Percentiles rank a stretch among this genome's conserved stretches.
phyloP scores from a whole-genome alignment of 2,797 vertebrate species.

The Ibycter americanus region DNA sequence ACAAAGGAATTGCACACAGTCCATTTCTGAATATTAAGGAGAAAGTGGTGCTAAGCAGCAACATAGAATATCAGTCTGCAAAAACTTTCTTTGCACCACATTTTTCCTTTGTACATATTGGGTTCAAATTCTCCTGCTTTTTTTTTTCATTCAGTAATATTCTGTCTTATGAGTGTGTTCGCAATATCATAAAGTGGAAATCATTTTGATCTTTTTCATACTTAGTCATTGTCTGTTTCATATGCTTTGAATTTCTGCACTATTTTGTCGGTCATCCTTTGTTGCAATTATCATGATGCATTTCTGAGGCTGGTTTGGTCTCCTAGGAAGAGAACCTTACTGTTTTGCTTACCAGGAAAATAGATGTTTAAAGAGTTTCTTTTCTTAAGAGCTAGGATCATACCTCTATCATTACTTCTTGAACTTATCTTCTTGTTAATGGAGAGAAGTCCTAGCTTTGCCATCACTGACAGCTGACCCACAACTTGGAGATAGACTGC shows the following conservation, averaged over 20 bases:
- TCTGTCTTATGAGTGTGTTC: neutral
- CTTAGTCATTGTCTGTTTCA: neutral
- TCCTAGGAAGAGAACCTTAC: neutral
- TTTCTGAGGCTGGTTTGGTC: neutral
- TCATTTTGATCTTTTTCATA: neutral
- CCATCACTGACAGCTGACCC: neutral
- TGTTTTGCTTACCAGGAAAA: neutral
- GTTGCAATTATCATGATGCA: neutral
- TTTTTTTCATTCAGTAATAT: neutral
- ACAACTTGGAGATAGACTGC: neutral
- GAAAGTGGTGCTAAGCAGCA: neutral
- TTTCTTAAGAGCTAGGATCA: neutral
- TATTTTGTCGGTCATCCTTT: neutral
- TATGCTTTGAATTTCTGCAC: neutral
- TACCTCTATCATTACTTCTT: neutral
- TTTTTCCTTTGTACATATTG: neutral
- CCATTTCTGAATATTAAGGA: neutral
- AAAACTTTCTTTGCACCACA: neutral
- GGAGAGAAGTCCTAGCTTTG: neutral
- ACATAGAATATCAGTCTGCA: neutral
- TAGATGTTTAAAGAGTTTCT: neutral
- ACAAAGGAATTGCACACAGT: neutral
- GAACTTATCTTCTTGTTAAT: neutral
- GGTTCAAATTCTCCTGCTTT: neutral
- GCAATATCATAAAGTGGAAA: neutral